Conservation (phyloP, 2,797 vertebrate species). For the Falco rusticolus region DNA sequence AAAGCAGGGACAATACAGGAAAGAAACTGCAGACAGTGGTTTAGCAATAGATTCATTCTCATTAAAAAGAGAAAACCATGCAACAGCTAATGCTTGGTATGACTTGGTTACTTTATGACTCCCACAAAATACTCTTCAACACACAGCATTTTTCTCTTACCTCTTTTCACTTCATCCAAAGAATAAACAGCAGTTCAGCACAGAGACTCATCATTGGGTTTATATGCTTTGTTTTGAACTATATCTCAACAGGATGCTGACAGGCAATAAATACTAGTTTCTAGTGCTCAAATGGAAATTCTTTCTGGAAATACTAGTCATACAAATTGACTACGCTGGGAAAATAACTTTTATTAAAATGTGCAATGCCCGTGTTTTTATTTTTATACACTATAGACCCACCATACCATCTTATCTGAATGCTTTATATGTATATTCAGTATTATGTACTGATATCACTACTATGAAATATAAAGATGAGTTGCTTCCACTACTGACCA, state of each 20-base stretch:
- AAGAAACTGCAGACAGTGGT: not conserved
- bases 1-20: not conserved
- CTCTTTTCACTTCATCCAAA: not conserved
- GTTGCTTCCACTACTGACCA: not conserved
- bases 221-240: not conserved
- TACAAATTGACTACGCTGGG: not conserved
- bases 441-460: not conserved
- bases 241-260: not conserved
- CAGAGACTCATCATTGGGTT: not conserved
- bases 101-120: not conserved
- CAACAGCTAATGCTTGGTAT: not conserved
- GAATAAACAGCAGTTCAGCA: not conserved
- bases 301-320: not conserved
- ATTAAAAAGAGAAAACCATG: not conserved
- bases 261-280: not conserved
- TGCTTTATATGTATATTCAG: not conserved
- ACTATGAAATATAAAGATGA: not conserved
- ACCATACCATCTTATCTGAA: not conserved
- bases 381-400: not conserved
- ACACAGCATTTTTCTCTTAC: not conserved
- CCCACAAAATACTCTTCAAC: not conserved
- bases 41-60: slow-evolving; percentile 26
- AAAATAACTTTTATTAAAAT: not conserved
- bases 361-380: not conserved
- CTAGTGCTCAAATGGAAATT: not conserved